Conservation (phyloP, 2,888 invertebrate species). For the Drosophila anomelani region DNA sequence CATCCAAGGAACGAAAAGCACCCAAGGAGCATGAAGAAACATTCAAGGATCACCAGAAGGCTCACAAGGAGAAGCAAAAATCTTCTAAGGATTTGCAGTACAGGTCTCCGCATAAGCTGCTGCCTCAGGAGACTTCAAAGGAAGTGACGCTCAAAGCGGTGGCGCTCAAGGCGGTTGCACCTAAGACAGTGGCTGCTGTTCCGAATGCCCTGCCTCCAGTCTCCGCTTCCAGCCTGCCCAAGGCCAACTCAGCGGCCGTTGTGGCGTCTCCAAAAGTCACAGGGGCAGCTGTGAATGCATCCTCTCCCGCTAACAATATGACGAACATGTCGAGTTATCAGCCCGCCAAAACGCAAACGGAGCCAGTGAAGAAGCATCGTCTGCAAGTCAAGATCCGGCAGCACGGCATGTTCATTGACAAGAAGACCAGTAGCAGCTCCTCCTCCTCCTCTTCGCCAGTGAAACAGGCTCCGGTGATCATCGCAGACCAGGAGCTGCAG, state of each 20-base stretch:
- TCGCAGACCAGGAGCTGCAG: not conserved
- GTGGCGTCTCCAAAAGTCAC: slow-evolving; percentile 6
- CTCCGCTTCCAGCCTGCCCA: slow-evolving; percentile 4
- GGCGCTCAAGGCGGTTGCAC: slow-evolving; percentile 8
- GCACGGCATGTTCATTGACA: slow-evolving; percentile 26
- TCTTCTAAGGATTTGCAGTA: not conserved
- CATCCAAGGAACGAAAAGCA: slow-evolving; percentile 1
- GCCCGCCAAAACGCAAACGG: slow-evolving; percentile 18
- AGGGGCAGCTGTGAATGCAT: slow-evolving; percentile 7
- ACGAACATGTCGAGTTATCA: slow-evolving; percentile 17
- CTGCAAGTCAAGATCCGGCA: slow-evolving; percentile 39
- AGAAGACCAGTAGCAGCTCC: slow-evolving; percentile 3
- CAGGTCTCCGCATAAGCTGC: not conserved
- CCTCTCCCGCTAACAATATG: slow-evolving; percentile 2
- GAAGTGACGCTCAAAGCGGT: not conserved
- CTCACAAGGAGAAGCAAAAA: not conserved
- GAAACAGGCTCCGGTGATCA: not conserved
- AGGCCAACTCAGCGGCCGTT: slow-evolving; percentile 14
- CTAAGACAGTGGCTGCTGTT: slow-evolving; percentile 6
- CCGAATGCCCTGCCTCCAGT: slow-evolving; percentile 2
- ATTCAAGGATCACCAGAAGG: not conserved
- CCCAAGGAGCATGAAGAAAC: not conserved
- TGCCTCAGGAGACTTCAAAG: not conserved
- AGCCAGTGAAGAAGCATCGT: slow-evolving; percentile 19
- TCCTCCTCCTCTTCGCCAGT: not conserved